Percentiles rank a stretch among this genome's conserved stretches.
phyloP scores from a whole-genome alignment of 2,888 invertebrate genomes.

The Buathra laborator region DNA sequence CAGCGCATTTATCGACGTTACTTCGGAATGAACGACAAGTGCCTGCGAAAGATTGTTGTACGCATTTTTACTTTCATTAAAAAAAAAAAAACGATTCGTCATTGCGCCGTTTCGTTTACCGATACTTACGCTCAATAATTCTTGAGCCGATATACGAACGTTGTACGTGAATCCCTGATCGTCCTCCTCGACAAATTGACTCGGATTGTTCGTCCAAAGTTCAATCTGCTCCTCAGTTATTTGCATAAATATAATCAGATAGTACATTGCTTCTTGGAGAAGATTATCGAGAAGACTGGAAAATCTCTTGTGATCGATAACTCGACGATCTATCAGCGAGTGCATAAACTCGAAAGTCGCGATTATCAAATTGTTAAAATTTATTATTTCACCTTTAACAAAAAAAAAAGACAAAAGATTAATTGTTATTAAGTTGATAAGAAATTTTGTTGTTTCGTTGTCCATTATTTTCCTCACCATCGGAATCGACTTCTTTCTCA shows the following conservation, averaged over 20 bases:
- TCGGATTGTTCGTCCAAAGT: constrained; percentile 88
- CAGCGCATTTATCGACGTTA: constrained; percentile 86
- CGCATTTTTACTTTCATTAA: constrained; percentile 15
- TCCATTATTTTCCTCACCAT: constrained; percentile 84
- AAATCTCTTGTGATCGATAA: constrained; percentile 87
- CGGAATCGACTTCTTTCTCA: constrained; percentile 88
- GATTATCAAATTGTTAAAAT: constrained; percentile 89
- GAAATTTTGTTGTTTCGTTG: background rate
- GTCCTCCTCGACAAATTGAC: constrained; percentile 90
- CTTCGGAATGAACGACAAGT: constrained; percentile 84
- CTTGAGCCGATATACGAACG: constrained; percentile 89
- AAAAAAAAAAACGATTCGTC: constrained; percentile 1
- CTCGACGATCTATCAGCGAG: constrained; percentile 86
- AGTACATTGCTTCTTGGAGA: constrained; percentile 89
- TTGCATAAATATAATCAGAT: constrained; percentile 90
- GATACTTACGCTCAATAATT: constrained; percentile 87
- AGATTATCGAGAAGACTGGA: constrained; percentile 87
- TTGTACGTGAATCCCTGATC: constrained; percentile 89
- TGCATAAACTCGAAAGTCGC: constrained; percentile 90
- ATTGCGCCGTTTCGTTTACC: background rate
- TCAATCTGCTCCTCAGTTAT: constrained; percentile 89
- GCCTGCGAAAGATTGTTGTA: constrained; percentile 71
- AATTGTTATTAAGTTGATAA: background rate
- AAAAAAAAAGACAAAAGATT: background rate
- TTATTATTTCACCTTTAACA: constrained; percentile 87